Percentiles rank a stretch among this genome's conserved stretches.
Conservation (phyloP, 2,888 invertebrate species). For the Entomobrya proxima region DNA sequence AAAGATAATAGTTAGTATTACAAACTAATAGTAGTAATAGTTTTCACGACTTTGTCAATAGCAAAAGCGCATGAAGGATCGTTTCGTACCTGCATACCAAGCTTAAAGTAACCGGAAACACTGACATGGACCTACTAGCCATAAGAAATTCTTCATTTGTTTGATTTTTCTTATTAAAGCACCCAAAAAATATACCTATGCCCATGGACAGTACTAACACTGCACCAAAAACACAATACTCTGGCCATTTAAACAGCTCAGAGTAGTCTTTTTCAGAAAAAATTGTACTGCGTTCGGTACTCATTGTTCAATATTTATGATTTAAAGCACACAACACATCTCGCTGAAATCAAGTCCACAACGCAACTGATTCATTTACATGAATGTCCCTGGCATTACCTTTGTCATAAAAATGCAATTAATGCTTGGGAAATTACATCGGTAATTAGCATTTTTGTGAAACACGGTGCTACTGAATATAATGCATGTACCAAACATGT, state of each 20-base stretch:
- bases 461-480: too few relatives aligned
- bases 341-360: too few relatives aligned
- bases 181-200: constrained; percentile 91
- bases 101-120: constrained; percentile 65
- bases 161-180: constrained; percentile 83
- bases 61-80: neutral
- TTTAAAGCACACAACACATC: too few relatives aligned
- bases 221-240: constrained; percentile 85
- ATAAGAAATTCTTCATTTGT: constrained; percentile 87
- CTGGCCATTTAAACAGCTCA: constrained; percentile 80
- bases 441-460: too few relatives aligned
- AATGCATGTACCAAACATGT: too few relatives aligned
- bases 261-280: constrained; percentile 54
- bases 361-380: too few relatives aligned
- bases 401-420: too few relatives aligned
- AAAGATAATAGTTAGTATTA: neutral
- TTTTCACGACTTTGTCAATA: too few relatives aligned
- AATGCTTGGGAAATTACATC: too few relatives aligned
- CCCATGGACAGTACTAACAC: constrained; percentile 87
- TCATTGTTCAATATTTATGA: neutral
- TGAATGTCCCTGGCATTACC: too few relatives aligned
- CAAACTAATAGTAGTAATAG: too few relatives aligned
- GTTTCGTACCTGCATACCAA: constrained; percentile 63
- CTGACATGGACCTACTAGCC: constrained; percentile 87
- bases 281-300: constrained; percentile 36